These are phyloP conservation scores for Synergus umbraculus DNA, from an alignment of 2,888 invertebrate species.

Conservation along the genomic window DNA sequence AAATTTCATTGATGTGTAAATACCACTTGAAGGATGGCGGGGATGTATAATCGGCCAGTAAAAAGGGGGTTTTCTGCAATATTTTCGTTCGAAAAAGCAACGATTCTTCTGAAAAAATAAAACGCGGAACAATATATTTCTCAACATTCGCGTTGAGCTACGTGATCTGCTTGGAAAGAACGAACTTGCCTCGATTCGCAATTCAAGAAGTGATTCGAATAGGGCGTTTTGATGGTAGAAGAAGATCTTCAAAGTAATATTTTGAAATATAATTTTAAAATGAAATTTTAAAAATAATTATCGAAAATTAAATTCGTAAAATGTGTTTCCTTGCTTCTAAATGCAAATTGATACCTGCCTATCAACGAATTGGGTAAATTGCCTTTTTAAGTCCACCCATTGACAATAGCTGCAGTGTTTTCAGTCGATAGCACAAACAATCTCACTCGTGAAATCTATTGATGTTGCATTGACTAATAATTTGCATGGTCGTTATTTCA, in stretches of 20 bases:
- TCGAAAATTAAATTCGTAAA: not conserved
- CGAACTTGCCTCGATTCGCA: not conserved
- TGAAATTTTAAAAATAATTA: not conserved
- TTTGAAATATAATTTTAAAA: not conserved
- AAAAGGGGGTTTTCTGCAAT: not conserved
- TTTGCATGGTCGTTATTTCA: not conserved
- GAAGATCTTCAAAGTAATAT: not conserved
- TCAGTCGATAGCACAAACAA: not conserved
- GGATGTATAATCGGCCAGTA: not conserved
- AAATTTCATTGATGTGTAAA: not conserved
- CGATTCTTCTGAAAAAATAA: not conserved
- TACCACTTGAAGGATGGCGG: not conserved
- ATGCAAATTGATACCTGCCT: not conserved
- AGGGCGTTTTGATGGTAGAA: not conserved
- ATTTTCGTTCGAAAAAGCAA: not conserved
- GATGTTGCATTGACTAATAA: not conserved
- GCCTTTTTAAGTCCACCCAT: not conserved
- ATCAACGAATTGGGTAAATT: not conserved
- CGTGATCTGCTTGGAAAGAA: constrained; percentile 12
- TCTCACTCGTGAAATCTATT: not conserved
- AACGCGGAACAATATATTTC: constrained; percentile 13
- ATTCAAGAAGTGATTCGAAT: not conserved
- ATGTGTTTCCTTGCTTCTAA: not conserved
- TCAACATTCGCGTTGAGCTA: not conserved
- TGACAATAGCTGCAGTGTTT: not conserved